phyloP scores from a whole-genome alignment of 2,888 invertebrate species.

The Parnassius smintheus region DNA sequence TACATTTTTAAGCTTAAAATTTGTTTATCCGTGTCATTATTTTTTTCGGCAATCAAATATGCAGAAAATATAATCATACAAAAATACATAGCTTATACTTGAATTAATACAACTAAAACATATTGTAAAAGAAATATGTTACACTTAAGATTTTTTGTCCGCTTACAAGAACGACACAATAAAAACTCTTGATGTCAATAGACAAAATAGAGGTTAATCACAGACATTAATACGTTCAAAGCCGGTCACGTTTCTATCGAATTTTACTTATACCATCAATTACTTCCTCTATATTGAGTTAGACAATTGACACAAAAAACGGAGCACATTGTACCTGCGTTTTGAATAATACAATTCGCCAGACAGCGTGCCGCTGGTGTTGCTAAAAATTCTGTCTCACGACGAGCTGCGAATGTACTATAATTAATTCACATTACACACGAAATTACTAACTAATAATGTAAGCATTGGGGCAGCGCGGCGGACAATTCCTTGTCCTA shows the following conservation, averaged over 20 bases:
- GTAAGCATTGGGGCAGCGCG: too few relatives aligned
- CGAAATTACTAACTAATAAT: too few relatives aligned
- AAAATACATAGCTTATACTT: too few relatives aligned
- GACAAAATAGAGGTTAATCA: slow-evolving; percentile 16
- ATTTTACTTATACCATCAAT: slow-evolving; percentile 29
- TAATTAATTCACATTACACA: too few relatives aligned
- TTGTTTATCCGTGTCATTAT: too few relatives aligned
- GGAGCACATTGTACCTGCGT: slow-evolving; percentile 45
- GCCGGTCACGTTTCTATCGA: slow-evolving; percentile 24
- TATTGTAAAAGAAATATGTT: too few relatives aligned
- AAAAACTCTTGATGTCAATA: slow-evolving; percentile 7
- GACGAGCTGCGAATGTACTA: slow-evolving; percentile 46
- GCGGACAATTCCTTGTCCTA: too few relatives aligned
- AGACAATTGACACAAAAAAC: slow-evolving; percentile 53
- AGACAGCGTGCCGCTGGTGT: slow-evolving; percentile 74
- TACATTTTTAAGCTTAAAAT: too few relatives aligned
- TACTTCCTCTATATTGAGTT: slow-evolving; percentile 29
- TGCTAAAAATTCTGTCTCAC: slow-evolving; percentile 49
- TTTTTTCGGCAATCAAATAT: too few relatives aligned
- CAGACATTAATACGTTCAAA: slow-evolving; percentile 18
- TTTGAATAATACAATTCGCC: slow-evolving; percentile 41
- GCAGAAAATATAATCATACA: too few relatives aligned
- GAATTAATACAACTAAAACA: too few relatives aligned
- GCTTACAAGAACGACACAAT: background rate
- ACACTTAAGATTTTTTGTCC: background rate